A percentile compares a stretch with the other conserved stretches of the same genome.
Conservation (phyloP, 2,888 invertebrate species). For the Synanthedon vespiformis region DNA sequence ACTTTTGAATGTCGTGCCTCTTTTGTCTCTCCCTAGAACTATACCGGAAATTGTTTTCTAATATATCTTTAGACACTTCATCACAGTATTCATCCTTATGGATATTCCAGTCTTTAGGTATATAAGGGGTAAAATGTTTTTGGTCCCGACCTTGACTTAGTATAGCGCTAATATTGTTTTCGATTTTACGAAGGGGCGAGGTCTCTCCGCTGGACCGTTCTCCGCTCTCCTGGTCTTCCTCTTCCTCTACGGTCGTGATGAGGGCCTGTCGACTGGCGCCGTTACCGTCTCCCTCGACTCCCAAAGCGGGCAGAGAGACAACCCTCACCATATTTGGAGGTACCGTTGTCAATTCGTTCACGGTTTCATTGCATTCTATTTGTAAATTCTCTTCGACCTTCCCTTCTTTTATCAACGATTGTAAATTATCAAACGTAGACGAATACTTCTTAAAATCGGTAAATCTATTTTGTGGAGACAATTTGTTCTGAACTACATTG, state of each 20-base stretch:
- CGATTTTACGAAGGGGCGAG: slow-evolving; percentile 78
- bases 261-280: slow-evolving; percentile 73
- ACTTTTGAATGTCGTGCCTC: slow-evolving; percentile 72
- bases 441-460: slow-evolving; percentile 78
- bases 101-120: slow-evolving; percentile 71
- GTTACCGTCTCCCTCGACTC: slow-evolving; percentile 61
- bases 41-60: slow-evolving; percentile 64
- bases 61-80: slow-evolving; percentile 63
- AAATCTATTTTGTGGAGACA: slow-evolving; percentile 68
- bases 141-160: slow-evolving; percentile 71
- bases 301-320: slow-evolving; percentile 75
- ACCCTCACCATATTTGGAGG: slow-evolving; percentile 76
- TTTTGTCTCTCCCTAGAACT: slow-evolving; percentile 67
- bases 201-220: slow-evolving; percentile 72
- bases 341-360: slow-evolving; percentile 72
- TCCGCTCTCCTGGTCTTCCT: slow-evolving; percentile 75
- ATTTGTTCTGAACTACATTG: slow-evolving; percentile 47
- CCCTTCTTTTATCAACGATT: slow-evolving; percentile 78
- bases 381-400: slow-evolving; percentile 69
- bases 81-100: slow-evolving; percentile 70
- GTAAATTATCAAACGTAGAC: slow-evolving; percentile 82
- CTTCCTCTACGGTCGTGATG: slow-evolving; percentile 79
- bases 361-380: slow-evolving; percentile 68
- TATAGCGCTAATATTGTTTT: slow-evolving; percentile 79
- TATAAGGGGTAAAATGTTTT: slow-evolving; percentile 63